Evolutionary conservation across 1,140 invertebrate species (phyloP).

Genomic region (Drosophila dunni): DNA sequence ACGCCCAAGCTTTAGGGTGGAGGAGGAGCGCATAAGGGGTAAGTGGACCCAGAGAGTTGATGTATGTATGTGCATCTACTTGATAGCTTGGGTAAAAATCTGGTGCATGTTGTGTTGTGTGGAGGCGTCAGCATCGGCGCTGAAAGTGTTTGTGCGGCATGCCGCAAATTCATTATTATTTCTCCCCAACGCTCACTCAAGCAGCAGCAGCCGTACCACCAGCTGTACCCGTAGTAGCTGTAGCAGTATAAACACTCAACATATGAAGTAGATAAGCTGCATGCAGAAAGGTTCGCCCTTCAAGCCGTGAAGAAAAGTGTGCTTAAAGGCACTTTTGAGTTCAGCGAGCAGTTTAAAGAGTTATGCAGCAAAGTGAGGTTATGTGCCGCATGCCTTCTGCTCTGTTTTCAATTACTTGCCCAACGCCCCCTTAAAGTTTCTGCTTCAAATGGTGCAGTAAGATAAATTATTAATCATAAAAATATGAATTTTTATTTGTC

Average conservation of each 20-base stretch:
- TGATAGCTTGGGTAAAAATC: constrained; percentile 73
- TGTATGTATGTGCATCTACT: constrained; percentile 73
- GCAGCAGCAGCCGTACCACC: background rate
- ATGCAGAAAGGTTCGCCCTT: constrained; percentile 10
- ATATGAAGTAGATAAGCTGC: constrained; percentile 50
- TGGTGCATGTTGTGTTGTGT: constrained; percentile 72
- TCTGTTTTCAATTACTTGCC: too few species aligned
- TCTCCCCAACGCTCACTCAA: constrained; percentile 37
- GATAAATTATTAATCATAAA: too few species aligned
- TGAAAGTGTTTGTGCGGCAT: constrained; percentile 77
- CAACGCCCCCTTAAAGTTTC: background rate
- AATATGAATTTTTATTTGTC: too few species aligned
- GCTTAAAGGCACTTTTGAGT: constrained; percentile 23
- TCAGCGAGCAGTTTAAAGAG: background rate
- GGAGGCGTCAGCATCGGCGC: constrained; percentile 36
- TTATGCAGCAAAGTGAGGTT: constrained; percentile 12
- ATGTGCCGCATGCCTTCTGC: background rate
- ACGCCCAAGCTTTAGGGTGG: constrained; percentile 8
- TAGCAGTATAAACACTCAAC: constrained; percentile 45
- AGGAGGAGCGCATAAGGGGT: constrained; percentile 9
- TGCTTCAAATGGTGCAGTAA: background rate
- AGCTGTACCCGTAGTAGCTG: constrained; percentile 7
- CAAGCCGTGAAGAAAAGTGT: constrained; percentile 26
- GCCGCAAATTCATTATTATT: constrained; percentile 81
- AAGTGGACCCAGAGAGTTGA: constrained; percentile 38